phyloP scores from a whole-genome alignment of 2,113 vertebrate genomes.

The Datnioides undecimradiatus region DNA sequence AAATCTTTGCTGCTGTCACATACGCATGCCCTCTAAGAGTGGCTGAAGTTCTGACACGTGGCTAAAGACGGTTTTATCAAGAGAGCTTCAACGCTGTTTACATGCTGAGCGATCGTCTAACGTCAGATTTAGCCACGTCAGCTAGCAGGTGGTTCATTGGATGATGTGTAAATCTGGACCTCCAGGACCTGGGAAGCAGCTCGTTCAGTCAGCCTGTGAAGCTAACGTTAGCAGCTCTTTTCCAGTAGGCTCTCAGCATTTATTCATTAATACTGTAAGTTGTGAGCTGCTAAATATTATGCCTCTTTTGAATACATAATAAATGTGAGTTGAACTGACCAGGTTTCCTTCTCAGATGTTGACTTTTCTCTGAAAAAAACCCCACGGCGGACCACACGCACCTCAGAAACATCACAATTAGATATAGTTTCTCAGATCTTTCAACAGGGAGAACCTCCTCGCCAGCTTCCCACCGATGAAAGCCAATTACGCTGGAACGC shows the following conservation, averaged over 20 bases:
- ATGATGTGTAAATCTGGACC: neutral
- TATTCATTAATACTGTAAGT: too few species aligned
- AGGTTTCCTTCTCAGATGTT: neutral
- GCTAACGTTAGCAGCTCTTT: too few species aligned
- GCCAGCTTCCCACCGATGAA: neutral
- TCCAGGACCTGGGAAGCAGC: neutral
- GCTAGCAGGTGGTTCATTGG: neutral
- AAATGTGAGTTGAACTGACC: neutral
- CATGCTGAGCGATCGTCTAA: too few species aligned
- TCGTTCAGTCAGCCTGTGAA: neutral
- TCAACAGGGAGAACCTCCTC: neutral
- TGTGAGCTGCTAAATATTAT: neutral
- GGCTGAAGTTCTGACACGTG: too few species aligned
- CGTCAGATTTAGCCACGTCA: too few species aligned
- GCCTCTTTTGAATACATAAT: neutral
- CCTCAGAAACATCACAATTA: neutral
- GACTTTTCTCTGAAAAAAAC: neutral
- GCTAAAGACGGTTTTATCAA: too few species aligned
- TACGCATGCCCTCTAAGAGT: too few species aligned
- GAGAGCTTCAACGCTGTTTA: too few species aligned
- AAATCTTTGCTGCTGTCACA: too few species aligned
- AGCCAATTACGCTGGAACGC: neutral
- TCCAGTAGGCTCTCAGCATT: too few species aligned
- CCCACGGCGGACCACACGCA: neutral
- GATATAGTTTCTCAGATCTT: too few species aligned